Conservation (phyloP, 1,140 invertebrate species). For the Bombus consobrinus region DNA sequence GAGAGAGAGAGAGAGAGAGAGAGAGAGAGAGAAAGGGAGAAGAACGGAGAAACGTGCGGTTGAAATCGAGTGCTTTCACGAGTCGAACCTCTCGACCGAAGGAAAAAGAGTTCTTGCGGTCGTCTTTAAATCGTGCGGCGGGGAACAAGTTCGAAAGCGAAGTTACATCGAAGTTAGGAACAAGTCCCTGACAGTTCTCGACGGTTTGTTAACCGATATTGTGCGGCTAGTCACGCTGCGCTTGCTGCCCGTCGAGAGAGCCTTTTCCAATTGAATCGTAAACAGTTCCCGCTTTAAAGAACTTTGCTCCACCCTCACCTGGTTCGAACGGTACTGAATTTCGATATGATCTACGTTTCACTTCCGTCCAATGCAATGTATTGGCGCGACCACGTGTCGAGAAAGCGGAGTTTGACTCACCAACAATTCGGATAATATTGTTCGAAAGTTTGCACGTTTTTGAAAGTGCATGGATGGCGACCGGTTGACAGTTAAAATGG, state of each 20-base stretch:
- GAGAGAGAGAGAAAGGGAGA: background rate
- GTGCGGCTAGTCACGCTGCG: constrained; percentile 6
- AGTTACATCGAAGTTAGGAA: constrained; percentile 35
- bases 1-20: background rate
- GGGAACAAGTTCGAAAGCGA: constrained; percentile 4
- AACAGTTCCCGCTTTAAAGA: constrained; percentile 23
- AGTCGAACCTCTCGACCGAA: constrained; percentile 27
- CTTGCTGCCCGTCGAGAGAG: background rate
- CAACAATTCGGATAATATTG: background rate
- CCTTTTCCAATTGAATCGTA: constrained; percentile 7
- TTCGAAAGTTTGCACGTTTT: background rate
- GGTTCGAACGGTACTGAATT: background rate
- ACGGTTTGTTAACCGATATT: constrained; percentile 50
- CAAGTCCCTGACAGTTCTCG: constrained; percentile 35
- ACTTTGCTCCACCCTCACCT: background rate
- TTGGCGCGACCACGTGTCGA: background rate
- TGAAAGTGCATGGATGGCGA: too few relatives aligned
- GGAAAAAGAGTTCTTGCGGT: constrained; percentile 39
- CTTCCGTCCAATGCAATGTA: background rate
- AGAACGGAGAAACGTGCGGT: constrained; percentile 20
- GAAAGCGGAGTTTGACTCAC: background rate
- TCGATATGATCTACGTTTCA: background rate
- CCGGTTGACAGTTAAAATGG: too few relatives aligned
- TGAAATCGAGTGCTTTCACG: constrained; percentile 57
- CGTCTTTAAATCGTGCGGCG: constrained; percentile 37